Base-by-base conservation (phyloP, 2,888 invertebrate species). In the Drosophila neutralis region DNA sequence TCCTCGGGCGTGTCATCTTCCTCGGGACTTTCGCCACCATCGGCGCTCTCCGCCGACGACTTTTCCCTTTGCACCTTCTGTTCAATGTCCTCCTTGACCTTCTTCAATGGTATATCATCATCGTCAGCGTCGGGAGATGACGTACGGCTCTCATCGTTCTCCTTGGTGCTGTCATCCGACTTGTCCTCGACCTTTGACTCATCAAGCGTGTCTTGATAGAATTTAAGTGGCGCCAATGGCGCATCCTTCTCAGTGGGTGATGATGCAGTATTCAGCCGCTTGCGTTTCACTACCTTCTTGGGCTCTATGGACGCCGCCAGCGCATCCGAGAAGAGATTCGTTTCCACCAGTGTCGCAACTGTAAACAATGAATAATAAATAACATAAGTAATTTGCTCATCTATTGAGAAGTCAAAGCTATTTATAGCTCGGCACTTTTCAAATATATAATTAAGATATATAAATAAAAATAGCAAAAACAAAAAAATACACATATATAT, bases 291-390 rank as follows among this genome's bases (percentile, higher is more conserved):
- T 76, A 96, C 96, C 91, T 97, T 94, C 94, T 96, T 93, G 92
- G 94, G 91, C 33, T 95, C 95, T 10, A 97, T 96, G 2, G 96
- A 96, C 7, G 96, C 96, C 78, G 95, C 95, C 40, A 98, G 93
- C 0, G 98, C 98, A 92, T 98, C 98, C 96, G 98, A 98, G 92
- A 98, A 98, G 93, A 98, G 96, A 89, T 97, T 97, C 91, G 98
- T 98, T 92, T 98, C 98, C 91, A 97, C 96, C 56, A 98, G 93
- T 80, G 96, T 93, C 93, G 95, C 94, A 61, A 96, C 97, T 96
- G 94, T 80, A 78, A 85, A 13, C 4, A 27, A 21, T 3, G n/a
- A 52, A 54, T 21, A 5, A 21, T 29, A 35, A 31, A 24, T 57
- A 4, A 21, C 13, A 48, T 56, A 11, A 33, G 38, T 18, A 40